Evolutionary conservation across 2,888 invertebrate species (phyloP), one percentile per base, ranked within the genome.

Genomic region (Mimumesa dahlbomi): DNA sequence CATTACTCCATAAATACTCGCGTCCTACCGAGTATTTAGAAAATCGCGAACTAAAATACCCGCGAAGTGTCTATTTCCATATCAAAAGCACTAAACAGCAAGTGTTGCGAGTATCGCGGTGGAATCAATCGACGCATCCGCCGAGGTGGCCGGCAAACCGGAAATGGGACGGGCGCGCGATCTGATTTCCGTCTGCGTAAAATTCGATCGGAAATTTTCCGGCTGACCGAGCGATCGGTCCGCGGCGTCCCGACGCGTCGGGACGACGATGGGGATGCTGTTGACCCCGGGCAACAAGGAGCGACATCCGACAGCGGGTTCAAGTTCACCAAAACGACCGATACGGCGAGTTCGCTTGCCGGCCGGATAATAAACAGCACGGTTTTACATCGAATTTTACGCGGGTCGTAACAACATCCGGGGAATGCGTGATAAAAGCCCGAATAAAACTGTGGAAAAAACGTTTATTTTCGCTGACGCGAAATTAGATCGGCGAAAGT

Each of bases 161-260:
- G 22, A 46, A 21, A 52, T 14, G 14, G 14, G 9, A 29, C 21
- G 29, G 14, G n/a, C 13, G 42, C 18, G 58, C 16, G 34, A 62
- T 56, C 22, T 52, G 63, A 67, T 74, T 67, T 71, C 50, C 34
- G 42, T 6, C 46, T 31, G 34, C 36, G 19, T 43, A 38, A 61
- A 67, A 75, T 76, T 58, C 59, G 63, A 73, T 74, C 62, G 63
- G 59, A 59, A 70, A 77, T 76, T 76, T 80, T 76, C 68, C 68
- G 54, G 58, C 11, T 62, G 61, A 48, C 36, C 61, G 45, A 54
- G 45, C 64, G 40, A 57, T 69, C 67, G 49, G 56, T 36, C 52
- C 45, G 45, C 38, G 38, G 40, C 67, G 57, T 71, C 56, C 34
- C 62, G 61, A 73, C 53, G 62, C 63, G 45, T 63, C 63, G 68